Conservation (phyloP, 2,888 invertebrate genomes). For the Calameuta pallipes region DNA sequence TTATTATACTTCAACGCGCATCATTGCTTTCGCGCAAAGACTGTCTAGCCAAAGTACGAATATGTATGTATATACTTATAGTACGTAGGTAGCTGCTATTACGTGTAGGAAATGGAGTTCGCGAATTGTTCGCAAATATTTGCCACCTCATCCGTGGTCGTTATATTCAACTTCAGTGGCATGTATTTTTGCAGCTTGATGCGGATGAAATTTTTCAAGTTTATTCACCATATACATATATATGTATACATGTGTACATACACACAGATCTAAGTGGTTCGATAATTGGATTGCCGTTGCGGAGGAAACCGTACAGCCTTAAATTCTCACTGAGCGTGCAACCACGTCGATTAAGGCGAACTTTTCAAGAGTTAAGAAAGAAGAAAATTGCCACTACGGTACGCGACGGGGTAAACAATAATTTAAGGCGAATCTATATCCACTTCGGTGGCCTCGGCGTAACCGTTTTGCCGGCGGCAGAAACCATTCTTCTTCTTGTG, state of each 20-base stretch:
- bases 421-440: conserved; percentile 6
- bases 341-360: background rate
- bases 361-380: background rate
- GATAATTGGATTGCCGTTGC: background rate
- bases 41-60: background rate
- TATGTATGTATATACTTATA: background rate
- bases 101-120: background rate
- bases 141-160: background rate
- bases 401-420: conserved; percentile 1
- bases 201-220: background rate
- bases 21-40: background rate
- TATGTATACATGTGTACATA: background rate
- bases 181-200: background rate
- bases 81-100: background rate
- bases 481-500: background rate
- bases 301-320: background rate
- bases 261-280: background rate
- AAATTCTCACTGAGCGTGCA: background rate
- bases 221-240: background rate
- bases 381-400: background rate
- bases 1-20: background rate
- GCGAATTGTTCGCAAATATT: background rate
- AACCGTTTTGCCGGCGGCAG: conserved; percentile 2
- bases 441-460: background rate
- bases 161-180: background rate